Evolutionary conservation across 1,140 invertebrate genomes (phyloP), one percentile per base, ranked within the genome.

Genomic region (Hylaeus anthracinus): DNA sequence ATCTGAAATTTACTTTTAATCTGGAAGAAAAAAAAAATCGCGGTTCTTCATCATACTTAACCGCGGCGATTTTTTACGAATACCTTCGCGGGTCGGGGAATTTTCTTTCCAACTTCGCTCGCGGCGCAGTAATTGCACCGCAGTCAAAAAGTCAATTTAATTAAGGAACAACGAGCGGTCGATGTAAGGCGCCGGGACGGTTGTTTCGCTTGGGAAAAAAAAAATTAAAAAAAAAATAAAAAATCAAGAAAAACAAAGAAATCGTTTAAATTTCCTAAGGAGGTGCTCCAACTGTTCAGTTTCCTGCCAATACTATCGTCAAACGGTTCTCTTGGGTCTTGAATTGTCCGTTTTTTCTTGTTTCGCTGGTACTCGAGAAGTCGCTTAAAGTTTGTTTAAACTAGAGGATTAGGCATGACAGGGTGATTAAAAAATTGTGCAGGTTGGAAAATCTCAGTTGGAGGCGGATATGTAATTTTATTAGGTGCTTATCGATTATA

Each of bases 91-190:
- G 45, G 37, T 48, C 56, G 60, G 56, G 58, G 58, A 61, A 45
- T 63, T 78, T 72, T 15, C 26, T 78, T 69, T 78, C 67, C 37
- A 39, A 64, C 43, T 63, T 61, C 63, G 4, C 37, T 51, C 45
- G 8, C 45, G 5, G 39, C 66, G 45, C 43, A 37, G 66, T 78
- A 78, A 78, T 78, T 78, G 67, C 72, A 66, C 66, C 51, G 39
- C 58, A 53, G 66, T 63, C 66, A 63, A 71, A 78, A 78, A 72
- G 58, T 78, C 58, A 63, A 78, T 70, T 78, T 78, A 78, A 72
- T 78, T 78, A 78, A 53, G 56, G 75, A 75, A 63, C 67, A 69
- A 75, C 45, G 67, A 78, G 45, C 8, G 14, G 64, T 58, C 53
- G 71, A n/a, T 72, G 5, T 39, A 72, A 61, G 72, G 45, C 26